Conservation (phyloP, 1,140 invertebrate species). For the Idris sp. region DNA sequence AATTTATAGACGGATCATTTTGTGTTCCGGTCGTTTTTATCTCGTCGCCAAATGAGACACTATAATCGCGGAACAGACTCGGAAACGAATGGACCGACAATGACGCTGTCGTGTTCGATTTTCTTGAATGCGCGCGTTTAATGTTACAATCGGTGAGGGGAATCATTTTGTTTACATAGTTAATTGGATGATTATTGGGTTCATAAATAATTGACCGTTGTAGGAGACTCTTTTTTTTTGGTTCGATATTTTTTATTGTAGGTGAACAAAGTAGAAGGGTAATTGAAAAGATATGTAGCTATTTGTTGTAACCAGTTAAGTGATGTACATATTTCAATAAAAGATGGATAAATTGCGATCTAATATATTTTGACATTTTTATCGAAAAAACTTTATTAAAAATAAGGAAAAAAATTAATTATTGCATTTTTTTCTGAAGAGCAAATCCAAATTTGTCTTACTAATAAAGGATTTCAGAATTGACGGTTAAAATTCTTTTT, state of each 20-base stretch:
- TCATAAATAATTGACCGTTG: background rate
- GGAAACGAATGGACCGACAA: slow-evolving; percentile 63
- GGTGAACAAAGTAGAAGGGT: background rate
- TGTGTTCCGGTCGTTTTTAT: slow-evolving; percentile 68
- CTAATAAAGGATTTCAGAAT: too few relatives aligned
- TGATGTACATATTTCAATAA: too few relatives aligned
- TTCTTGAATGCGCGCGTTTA: slow-evolving; percentile 30
- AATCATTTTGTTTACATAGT: slow-evolving; percentile 2
- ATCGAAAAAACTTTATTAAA: too few relatives aligned
- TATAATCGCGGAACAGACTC: slow-evolving; percentile 67
- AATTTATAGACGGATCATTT: slow-evolving; percentile 77
- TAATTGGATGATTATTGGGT: slow-evolving; percentile 1
- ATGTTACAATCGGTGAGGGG: slow-evolving; percentile 9
- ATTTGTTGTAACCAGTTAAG: too few relatives aligned
- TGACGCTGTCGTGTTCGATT: slow-evolving; percentile 50
- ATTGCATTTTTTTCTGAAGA: too few relatives aligned
- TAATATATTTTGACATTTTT: too few relatives aligned
- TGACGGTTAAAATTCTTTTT: too few relatives aligned
- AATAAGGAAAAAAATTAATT: too few relatives aligned
- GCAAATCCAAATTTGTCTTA: too few relatives aligned
- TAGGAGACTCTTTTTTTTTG: too few relatives aligned
- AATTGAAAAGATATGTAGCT: too few relatives aligned
- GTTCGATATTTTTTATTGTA: background rate
- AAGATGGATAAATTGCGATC: too few relatives aligned
- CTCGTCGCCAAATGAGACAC: slow-evolving; percentile 67